Conservation (phyloP, 2,113 vertebrate species). For the Halichoerus grypus region DNA sequence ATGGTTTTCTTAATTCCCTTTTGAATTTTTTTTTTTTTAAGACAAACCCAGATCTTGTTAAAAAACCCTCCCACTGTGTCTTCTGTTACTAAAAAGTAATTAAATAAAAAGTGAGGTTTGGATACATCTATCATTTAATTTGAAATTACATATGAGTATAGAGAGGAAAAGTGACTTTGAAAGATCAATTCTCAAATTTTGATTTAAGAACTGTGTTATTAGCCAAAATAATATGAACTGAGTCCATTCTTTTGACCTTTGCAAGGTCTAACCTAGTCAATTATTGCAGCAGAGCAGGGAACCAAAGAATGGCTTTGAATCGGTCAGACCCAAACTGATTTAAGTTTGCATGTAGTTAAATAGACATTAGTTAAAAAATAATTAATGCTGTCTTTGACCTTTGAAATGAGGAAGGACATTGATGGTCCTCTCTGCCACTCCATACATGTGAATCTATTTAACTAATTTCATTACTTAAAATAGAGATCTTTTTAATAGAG, state of each 20-base stretch:
- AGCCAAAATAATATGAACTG: conserved; percentile 87
- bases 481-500: neutral
- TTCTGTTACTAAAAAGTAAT: conserved; percentile 86
- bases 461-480: conserved; percentile 74
- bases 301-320: conserved; percentile 88
- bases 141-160: conserved; percentile 87
- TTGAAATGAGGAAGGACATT: conserved; percentile 86
- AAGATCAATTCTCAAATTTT: conserved; percentile 88
- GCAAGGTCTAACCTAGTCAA: conserved; percentile 88
- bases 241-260: conserved; percentile 87
- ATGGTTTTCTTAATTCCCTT: conserved; percentile 85
- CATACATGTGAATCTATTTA: conserved; percentile 81
- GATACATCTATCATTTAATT: conserved; percentile 88
- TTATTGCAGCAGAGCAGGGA: conserved; percentile 88
- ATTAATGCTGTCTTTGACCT: conserved; percentile 87
- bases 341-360: conserved; percentile 89
- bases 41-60: conserved; percentile 86
- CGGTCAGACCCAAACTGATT: conserved; percentile 88
- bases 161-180: conserved; percentile 87
- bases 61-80: conserved; percentile 85
- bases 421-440: conserved; percentile 66
- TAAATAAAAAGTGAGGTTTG: conserved; percentile 87
- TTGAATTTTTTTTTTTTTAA: conserved; percentile 62
- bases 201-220: conserved; percentile 89
- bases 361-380: conserved; percentile 89